Evolutionary conservation across 1,140 invertebrate genomes (phyloP).

Genomic region (Drosophila littoralis): DNA sequence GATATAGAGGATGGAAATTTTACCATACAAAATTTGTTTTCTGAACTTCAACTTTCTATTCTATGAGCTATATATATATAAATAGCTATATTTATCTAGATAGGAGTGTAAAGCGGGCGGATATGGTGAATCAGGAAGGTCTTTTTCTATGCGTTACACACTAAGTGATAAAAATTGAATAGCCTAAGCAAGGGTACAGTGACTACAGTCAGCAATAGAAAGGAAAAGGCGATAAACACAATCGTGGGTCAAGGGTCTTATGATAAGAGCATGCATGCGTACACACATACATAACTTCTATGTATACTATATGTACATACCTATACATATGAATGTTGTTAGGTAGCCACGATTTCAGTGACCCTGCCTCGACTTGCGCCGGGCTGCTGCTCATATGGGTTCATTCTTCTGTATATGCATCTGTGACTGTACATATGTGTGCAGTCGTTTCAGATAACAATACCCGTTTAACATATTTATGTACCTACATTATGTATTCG

Average conservation of each 20-base stretch:
- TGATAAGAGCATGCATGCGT: constrained; percentile 29
- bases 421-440: not conserved
- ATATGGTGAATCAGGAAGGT: too few relatives aligned
- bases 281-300: not conserved
- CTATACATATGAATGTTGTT: constrained; percentile 12
- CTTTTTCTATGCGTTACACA: too few relatives aligned
- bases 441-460: constrained; percentile 27
- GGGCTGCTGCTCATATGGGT: constrained; percentile 11
- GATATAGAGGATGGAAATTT: too few relatives aligned
- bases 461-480: constrained; percentile 14
- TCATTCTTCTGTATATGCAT: constrained; percentile 26
- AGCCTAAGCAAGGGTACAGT: not conserved
- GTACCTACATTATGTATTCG: not conserved
- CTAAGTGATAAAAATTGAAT: too few relatives aligned
- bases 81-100: too few relatives aligned
- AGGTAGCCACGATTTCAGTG: too few relatives aligned
- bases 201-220: constrained; percentile 15
- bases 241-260: constrained; percentile 26
- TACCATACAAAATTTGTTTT: too few relatives aligned
- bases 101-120: too few relatives aligned
- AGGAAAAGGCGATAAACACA: constrained; percentile 4
- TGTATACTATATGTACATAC: not conserved
- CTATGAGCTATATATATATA: too few relatives aligned
- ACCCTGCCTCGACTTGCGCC: constrained; percentile 17
- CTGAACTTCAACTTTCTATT: too few relatives aligned